Conservation (phyloP, 2,113 vertebrate species). For the Stomatorhinus ivindoensis region DNA sequence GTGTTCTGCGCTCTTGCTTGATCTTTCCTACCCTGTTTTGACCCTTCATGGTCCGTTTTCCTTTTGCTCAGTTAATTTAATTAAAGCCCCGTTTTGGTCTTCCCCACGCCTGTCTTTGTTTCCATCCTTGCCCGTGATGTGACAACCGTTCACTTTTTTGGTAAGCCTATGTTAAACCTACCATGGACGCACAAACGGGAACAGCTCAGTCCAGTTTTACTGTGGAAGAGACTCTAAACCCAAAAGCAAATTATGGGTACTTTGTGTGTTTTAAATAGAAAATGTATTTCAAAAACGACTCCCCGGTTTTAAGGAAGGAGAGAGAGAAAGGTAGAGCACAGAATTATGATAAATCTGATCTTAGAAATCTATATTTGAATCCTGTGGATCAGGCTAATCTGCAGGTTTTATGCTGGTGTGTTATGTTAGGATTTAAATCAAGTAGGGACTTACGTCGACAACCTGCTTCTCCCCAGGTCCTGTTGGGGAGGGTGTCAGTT, state of each 20-base stretch:
- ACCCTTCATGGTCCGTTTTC: too few relatives aligned
- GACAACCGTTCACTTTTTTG: neutral
- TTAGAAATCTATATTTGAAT: constrained; percentile 13
- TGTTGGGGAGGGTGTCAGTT: neutral
- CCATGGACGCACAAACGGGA: neutral
- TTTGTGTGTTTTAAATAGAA: constrained; percentile 15
- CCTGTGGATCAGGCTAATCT: constrained; percentile 6
- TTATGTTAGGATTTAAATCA: constrained; percentile 9
- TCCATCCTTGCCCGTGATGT: too few relatives aligned
- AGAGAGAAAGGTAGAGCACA: neutral
- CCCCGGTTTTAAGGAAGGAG: neutral
- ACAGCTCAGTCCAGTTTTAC: neutral
- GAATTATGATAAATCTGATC: constrained; percentile 6
- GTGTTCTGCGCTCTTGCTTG: too few relatives aligned
- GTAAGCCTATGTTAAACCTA: neutral
- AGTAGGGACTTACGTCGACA: neutral
- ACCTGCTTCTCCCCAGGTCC: neutral
- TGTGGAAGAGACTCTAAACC: neutral
- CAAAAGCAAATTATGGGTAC: constrained; percentile 13
- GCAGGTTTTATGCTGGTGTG: neutral
- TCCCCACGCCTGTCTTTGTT: too few relatives aligned
- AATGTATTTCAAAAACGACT: constrained; percentile 6
- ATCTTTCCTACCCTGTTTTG: too few relatives aligned
- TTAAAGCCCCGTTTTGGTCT: too few relatives aligned
- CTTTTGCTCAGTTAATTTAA: too few relatives aligned